These are phyloP conservation scores for Oscheius myriophilus DNA, from an alignment of 2,888 invertebrate genomes.

Conservation along the genomic window DNA sequence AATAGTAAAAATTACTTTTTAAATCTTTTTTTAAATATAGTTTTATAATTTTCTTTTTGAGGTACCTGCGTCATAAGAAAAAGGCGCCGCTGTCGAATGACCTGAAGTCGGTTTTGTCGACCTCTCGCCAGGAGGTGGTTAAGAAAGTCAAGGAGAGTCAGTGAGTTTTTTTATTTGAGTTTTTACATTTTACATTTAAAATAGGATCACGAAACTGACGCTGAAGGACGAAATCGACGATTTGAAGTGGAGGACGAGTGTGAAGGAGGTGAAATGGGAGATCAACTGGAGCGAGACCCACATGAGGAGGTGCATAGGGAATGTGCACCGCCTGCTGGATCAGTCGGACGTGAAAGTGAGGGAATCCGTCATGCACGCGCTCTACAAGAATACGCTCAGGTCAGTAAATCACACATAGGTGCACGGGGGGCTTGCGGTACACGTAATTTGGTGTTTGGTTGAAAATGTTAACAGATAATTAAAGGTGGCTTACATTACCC, in stretches of 20 bases:
- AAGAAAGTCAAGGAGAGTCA: constrained; percentile 47
- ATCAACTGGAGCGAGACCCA: constrained; percentile 68
- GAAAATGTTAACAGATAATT: no score
- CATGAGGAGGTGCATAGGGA: constrained; percentile 63
- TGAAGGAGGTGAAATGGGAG: constrained; percentile 62
- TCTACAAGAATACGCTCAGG: constrained; percentile 49
- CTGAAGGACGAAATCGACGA: constrained; percentile 64
- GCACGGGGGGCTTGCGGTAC: no score
- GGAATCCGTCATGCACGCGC: constrained; percentile 45
- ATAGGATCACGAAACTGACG: constrained; percentile 43
- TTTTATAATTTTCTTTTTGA: constrained; percentile 16
- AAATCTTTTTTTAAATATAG: no score
- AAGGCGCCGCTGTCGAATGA: constrained; percentile 37
- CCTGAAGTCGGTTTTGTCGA: constrained; percentile 39
- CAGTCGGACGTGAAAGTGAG: constrained; percentile 43
- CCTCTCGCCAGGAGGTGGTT: constrained; percentile 56
- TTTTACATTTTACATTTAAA: background rate
- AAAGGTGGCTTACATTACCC: no score
- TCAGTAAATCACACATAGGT: background rate
- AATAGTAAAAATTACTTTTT: no score
- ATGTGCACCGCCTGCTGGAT: constrained; percentile 59
- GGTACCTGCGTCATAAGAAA: constrained; percentile 47
- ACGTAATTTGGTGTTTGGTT: no score
- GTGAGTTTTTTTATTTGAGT: constrained; percentile 24
- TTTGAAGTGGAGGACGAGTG: constrained; percentile 60